phyloP scores from a whole-genome alignment of 1,140 invertebrate genomes.

The Centruroides sculpturatus region DNA sequence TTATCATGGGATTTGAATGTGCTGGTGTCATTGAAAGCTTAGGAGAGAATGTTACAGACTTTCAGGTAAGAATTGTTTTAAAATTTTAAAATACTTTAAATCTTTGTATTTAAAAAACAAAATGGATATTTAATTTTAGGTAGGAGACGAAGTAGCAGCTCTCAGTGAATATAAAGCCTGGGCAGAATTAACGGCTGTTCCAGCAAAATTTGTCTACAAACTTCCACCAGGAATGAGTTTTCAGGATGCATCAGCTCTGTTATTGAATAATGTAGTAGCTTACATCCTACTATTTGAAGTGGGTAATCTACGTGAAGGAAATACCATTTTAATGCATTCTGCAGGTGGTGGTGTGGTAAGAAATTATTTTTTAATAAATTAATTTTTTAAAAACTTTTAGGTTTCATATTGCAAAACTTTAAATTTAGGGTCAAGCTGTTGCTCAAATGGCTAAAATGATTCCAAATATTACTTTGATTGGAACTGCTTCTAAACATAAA shows the following conservation, averaged over 20 bases:
- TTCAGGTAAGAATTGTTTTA: conserved; percentile 24
- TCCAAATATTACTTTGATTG: conserved; percentile 62
- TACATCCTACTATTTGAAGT: conserved; percentile 74
- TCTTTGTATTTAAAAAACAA: background rate
- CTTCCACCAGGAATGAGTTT: conserved; percentile 54
- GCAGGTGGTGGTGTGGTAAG: conserved; percentile 79
- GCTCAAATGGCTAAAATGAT: conserved; percentile 64
- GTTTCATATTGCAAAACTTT: background rate
- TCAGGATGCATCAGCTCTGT: conserved; percentile 58
- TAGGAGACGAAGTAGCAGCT: conserved; percentile 70
- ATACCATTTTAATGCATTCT: conserved; percentile 67
- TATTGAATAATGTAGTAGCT: conserved; percentile 73
- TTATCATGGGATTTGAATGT: conserved; percentile 76
- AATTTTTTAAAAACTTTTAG: too few species aligned
- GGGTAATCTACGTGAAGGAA: conserved; percentile 57
- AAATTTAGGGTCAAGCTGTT: conserved; percentile 59
- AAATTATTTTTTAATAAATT: conserved; percentile 20
- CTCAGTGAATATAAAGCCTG: conserved; percentile 68
- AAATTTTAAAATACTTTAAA: background rate
- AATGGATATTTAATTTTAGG: conserved; percentile 34
- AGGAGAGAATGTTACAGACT: conserved; percentile 61
- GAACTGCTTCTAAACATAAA: conserved; percentile 68
- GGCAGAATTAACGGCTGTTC: conserved; percentile 65
- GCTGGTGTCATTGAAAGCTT: conserved; percentile 66
- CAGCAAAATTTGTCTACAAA: conserved; percentile 61